A percentile compares a stretch with the other conserved stretches of the same genome.
Evolutionary conservation across 1,140 invertebrate species (phyloP).

Genomic region (Anastatus disparis): DNA sequence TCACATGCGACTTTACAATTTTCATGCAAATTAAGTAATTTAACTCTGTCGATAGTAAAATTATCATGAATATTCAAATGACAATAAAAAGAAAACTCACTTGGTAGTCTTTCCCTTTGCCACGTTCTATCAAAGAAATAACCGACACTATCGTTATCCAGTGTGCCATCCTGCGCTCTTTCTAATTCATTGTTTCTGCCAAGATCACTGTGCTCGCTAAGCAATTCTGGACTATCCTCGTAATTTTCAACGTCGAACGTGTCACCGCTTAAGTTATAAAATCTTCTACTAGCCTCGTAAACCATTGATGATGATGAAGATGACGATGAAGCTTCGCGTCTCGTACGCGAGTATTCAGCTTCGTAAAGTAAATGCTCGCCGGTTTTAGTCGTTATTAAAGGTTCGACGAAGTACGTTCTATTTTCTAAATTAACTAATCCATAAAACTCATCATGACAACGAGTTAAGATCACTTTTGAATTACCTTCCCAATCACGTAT

Average conservation of each 20-base stretch:
- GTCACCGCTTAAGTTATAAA: conserved; percentile 67
- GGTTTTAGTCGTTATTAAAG: conserved; percentile 47
- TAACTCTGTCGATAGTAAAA: background rate
- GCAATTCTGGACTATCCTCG: conserved; percentile 44
- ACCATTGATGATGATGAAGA: conserved; percentile 15
- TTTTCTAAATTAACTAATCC: conserved; percentile 57
- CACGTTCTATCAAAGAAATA: conserved; percentile 65
- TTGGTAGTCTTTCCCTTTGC: conserved; percentile 55
- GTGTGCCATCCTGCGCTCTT: conserved; percentile 19
- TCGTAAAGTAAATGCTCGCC: conserved; percentile 47
- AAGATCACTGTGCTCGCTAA: conserved; percentile 40
- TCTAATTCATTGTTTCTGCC: conserved; percentile 30
- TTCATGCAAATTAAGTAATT: too few relatives aligned
- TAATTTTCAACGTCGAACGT: conserved; percentile 53
- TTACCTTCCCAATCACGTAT: conserved; percentile 48
- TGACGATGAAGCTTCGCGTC: conserved; percentile 24
- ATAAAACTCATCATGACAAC: conserved; percentile 59
- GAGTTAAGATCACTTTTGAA: conserved; percentile 54
- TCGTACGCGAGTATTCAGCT: conserved; percentile 21
- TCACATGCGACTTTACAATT: too few relatives aligned
- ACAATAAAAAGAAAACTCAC: too few relatives aligned
- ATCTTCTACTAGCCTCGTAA: conserved; percentile 37
- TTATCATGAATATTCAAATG: background rate
- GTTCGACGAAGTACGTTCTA: conserved; percentile 61
- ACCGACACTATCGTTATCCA: conserved; percentile 57